A percentile compares a stretch with the other conserved stretches of the same genome.
Evolutionary conservation across 2,888 invertebrate genomes (phyloP).

Genomic region (Epicampocera succincta): DNA sequence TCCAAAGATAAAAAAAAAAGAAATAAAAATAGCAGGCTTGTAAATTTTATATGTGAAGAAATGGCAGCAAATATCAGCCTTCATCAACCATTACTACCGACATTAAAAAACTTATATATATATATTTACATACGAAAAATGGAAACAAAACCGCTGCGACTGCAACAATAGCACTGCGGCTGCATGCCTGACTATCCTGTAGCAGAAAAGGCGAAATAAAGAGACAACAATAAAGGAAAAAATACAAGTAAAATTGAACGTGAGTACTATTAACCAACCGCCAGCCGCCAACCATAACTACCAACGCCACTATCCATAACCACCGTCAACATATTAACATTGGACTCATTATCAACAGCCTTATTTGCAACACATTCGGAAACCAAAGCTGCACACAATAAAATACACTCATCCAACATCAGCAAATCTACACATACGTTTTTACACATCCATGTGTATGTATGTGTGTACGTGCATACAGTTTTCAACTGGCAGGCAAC

Average conservation of each 20-base stretch:
- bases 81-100: conserved; percentile 23
- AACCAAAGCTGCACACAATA: conserved; percentile 44
- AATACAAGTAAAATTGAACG: not conserved
- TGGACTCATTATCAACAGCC: conserved; percentile 52
- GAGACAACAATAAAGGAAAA: not conserved
- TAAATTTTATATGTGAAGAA: conserved; percentile 9
- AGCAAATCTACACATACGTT: not conserved
- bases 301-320: conserved; percentile 49
- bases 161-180: conserved; percentile 17
- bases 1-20: not conserved
- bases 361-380: conserved; percentile 47
- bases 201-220: not conserved
- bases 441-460: not conserved
- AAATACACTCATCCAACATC: not conserved
- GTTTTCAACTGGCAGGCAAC: too few species aligned
- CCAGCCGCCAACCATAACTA: conserved; percentile 50
- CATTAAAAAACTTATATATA: not conserved
- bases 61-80: conserved; percentile 15
- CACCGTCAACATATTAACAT: conserved; percentile 57
- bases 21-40: not conserved
- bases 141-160: conserved; percentile 14
- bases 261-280: conserved; percentile 46
- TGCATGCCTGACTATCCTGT: conserved; percentile 37
- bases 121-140: not conserved
- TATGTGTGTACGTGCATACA: too few species aligned